Evolutionary conservation across 2,888 invertebrate genomes (phyloP).

Genomic region (Callyntrura sp.): DNA sequence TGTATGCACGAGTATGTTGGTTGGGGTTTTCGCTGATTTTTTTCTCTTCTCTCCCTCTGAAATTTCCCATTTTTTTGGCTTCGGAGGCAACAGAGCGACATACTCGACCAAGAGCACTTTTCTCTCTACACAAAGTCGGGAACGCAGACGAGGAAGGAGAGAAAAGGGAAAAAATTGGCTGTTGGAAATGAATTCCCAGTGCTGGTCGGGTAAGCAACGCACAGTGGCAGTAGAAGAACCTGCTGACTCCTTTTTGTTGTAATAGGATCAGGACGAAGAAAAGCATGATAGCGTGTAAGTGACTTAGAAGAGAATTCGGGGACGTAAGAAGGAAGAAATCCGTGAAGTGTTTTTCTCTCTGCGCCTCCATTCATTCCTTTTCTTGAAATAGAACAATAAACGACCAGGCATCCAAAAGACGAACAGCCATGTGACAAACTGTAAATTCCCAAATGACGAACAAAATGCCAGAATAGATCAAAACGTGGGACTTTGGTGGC

Average conservation of each 20-base stretch:
- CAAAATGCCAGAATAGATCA: constrained; percentile 72
- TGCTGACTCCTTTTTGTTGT: constrained; percentile 43
- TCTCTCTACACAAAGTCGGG: constrained; percentile 50
- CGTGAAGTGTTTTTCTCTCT: constrained; percentile 36
- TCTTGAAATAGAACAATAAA: constrained; percentile 33
- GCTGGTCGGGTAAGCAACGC: constrained; percentile 28
- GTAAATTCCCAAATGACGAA: constrained; percentile 75
- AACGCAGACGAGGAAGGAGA: not conserved
- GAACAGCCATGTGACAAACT: constrained; percentile 70
- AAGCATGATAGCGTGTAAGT: constrained; percentile 58
- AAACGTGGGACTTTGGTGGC: constrained; percentile 36
- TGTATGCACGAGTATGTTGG: constrained; percentile 40
- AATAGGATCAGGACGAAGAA: constrained; percentile 22
- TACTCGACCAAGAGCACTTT: not conserved
- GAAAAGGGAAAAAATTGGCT: constrained; percentile 18
- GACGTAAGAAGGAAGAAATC: constrained; percentile 28
- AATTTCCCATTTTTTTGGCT: not conserved
- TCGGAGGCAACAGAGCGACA: constrained; percentile 4
- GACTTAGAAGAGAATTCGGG: not conserved
- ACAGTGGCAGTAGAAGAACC: not conserved
- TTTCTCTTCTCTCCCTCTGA: constrained; percentile 8
- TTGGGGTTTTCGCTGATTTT: not conserved
- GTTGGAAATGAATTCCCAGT: constrained; percentile 51
- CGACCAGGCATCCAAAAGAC: constrained; percentile 4
- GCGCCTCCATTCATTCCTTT: constrained; percentile 4